Conservation (phyloP, 2,797 vertebrate species). For the Sebastolobus alascanus region DNA sequence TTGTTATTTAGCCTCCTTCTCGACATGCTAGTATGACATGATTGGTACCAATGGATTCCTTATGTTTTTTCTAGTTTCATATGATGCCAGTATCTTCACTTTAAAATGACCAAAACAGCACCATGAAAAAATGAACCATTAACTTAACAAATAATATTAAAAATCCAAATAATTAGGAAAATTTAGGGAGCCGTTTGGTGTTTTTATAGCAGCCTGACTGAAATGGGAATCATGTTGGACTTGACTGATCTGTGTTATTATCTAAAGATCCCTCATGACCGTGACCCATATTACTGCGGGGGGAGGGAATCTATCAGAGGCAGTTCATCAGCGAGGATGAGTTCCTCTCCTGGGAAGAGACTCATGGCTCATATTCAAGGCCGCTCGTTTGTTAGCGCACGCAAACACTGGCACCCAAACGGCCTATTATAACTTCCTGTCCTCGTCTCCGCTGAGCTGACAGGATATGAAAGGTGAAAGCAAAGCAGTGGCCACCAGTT, state of each 20-base stretch:
- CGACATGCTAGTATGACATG: too few relatives aligned
- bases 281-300: slow-evolving; percentile 67
- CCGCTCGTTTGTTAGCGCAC: slow-evolving; percentile 47
- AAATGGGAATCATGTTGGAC: slow-evolving; percentile 36
- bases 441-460: slow-evolving; percentile 36
- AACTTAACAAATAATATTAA: not conserved
- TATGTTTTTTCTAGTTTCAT: too few relatives aligned
- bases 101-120: not conserved
- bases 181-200: not conserved
- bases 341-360: slow-evolving; percentile 57
- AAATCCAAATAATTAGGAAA: not conserved
- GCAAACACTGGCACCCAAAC: slow-evolving; percentile 45
- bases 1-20: too few relatives aligned
- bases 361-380: slow-evolving; percentile 66
- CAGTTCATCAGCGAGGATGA: slow-evolving; percentile 69
- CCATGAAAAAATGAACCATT: not conserved
- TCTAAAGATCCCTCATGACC: slow-evolving; percentile 39
- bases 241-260: slow-evolving; percentile 45
- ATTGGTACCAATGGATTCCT: too few relatives aligned
- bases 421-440: slow-evolving; percentile 60
- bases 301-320: slow-evolving; percentile 65
- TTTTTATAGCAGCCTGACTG: not conserved
- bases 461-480: slow-evolving; percentile 55
- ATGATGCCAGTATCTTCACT: too few relatives aligned
- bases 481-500: slow-evolving; percentile 39